Conservation (phyloP, 2,113 vertebrate species). For the Guaruba guarouba region DNA sequence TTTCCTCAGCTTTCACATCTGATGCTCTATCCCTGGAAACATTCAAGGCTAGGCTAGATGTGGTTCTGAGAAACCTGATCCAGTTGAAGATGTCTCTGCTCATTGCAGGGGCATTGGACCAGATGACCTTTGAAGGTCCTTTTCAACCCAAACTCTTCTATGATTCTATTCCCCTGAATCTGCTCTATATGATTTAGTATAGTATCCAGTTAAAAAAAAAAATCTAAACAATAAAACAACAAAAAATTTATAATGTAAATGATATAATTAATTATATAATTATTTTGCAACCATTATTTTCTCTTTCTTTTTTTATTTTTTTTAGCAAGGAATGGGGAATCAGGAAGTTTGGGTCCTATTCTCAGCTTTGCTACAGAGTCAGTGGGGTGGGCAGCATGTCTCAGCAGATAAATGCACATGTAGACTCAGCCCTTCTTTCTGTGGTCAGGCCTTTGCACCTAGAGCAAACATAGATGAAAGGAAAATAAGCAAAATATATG, state of each 20-base stretch:
- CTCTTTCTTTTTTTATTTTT: not conserved
- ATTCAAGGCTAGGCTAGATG: not conserved
- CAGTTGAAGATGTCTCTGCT: not conserved
- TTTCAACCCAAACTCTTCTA: not conserved
- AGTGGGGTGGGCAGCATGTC: not conserved
- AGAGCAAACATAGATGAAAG: not conserved
- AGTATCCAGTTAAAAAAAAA: not conserved
- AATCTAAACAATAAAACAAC: not conserved
- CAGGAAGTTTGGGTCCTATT: not conserved
- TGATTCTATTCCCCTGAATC: not conserved
- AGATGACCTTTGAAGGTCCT: not conserved
- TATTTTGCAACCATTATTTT: not conserved
- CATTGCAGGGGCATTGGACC: not conserved
- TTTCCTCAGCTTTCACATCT: not conserved
- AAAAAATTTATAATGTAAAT: not conserved
- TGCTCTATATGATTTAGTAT: not conserved
- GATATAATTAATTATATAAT: not conserved
- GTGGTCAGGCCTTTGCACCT: not conserved
- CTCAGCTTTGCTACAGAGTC: not conserved
- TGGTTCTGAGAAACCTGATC: not conserved
- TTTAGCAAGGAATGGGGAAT: not conserved
- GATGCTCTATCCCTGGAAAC: not conserved
- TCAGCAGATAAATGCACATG: not conserved
- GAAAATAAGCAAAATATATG: not conserved
- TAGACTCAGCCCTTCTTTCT: not conserved